Percentiles rank a stretch among this genome's conserved stretches.
These are phyloP conservation scores for Drosophila teissieri DNA, from an alignment of 1,140 invertebrate species.

Conservation along the genomic window DNA sequence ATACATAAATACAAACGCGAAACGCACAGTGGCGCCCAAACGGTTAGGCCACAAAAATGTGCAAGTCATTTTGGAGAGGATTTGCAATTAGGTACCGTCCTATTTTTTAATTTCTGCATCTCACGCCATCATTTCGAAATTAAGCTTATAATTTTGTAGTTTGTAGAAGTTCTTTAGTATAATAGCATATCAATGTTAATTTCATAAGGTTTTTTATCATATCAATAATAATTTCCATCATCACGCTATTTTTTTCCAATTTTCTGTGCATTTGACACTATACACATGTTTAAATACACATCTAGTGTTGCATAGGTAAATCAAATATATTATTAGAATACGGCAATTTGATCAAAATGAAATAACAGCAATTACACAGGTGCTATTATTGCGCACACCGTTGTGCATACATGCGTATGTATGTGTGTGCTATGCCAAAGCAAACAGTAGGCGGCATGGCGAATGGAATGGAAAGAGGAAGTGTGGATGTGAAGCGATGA, in stretches of 20 bases:
- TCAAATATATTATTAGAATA: slow-evolving; percentile 2
- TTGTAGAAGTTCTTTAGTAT: not conserved
- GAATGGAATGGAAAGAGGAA: slow-evolving; percentile 31
- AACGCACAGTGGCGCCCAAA: slow-evolving; percentile 22
- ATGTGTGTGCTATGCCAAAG: slow-evolving; percentile 33
- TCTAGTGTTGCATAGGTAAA: not conserved
- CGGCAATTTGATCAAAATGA: not conserved
- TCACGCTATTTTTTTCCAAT: too few relatives aligned
- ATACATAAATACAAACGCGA: slow-evolving; percentile 15
- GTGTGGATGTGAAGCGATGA: not conserved
- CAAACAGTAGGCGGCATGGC: slow-evolving; percentile 57
- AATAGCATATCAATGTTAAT: too few relatives aligned
- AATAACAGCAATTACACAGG: slow-evolving; percentile 1
- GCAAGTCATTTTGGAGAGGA: not conserved
- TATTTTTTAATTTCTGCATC: not conserved
- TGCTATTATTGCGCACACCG: slow-evolving; percentile 11
- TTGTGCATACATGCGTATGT: slow-evolving; percentile 3
- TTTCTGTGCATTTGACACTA: not conserved
- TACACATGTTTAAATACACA: not conserved
- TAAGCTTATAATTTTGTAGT: too few relatives aligned
- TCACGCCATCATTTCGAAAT: not conserved
- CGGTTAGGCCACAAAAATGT: not conserved
- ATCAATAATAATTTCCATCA: too few relatives aligned
- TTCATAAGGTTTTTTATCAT: too few relatives aligned
- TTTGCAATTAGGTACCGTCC: not conserved